Percentiles rank a stretch among this genome's conserved stretches.
These are phyloP conservation scores for Tolmerus cingulatus DNA, from an alignment of 2,888 invertebrate species.

Conservation along the genomic window DNA sequence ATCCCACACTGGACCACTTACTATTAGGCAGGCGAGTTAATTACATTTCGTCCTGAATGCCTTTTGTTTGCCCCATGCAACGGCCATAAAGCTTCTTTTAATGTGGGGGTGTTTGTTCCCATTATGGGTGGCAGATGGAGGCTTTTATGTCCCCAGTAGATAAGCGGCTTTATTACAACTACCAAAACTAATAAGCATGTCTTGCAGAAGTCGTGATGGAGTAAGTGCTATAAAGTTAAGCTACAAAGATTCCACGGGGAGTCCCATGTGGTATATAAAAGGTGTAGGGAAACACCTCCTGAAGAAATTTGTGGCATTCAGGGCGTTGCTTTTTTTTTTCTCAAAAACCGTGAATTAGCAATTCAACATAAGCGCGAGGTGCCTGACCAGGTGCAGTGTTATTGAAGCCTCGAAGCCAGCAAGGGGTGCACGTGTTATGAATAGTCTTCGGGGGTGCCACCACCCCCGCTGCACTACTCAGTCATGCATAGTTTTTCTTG, in stretches of 20 bases:
- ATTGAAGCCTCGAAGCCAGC: neutral
- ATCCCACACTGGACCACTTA: neutral
- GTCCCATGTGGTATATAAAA: neutral
- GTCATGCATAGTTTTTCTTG: neutral
- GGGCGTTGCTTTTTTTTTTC: neutral
- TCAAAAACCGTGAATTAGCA: neutral
- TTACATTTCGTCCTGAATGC: neutral
- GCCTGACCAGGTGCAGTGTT: neutral
- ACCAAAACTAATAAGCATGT: neutral
- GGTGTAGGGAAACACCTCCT: neutral
- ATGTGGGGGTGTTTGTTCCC: neutral
- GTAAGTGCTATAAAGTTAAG: neutral
- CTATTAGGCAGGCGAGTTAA: neutral
- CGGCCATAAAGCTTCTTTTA: neutral
- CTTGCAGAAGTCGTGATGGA: neutral
- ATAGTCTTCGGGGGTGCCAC: neutral
- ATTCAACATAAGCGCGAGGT: neutral
- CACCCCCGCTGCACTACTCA: neutral
- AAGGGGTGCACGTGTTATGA: neutral
- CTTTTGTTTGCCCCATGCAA: neutral
- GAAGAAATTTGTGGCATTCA: neutral
- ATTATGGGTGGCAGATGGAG: neutral
- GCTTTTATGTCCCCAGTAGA: neutral
- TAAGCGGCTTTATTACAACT: neutral
- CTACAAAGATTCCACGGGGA: neutral